A percentile compares a stretch with the other conserved stretches of the same genome.
Conservation (phyloP, 2,797 vertebrate genomes). For the Sebastiscus tertius region DNA sequence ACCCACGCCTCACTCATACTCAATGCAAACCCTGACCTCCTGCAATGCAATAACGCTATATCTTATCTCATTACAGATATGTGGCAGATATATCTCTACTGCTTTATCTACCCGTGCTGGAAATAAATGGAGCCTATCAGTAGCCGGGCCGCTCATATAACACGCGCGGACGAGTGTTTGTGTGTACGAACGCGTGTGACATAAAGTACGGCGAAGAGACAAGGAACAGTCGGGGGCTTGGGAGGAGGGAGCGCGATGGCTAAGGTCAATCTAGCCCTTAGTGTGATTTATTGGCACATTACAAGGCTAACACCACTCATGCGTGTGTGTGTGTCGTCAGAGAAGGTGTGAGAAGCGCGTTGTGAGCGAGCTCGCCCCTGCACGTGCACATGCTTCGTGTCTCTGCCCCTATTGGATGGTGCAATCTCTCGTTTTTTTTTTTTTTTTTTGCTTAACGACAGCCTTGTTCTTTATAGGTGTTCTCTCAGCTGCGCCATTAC, state of each 20-base stretch:
- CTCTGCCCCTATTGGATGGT: slow-evolving; percentile 28
- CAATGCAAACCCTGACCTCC: slow-evolving; percentile 31
- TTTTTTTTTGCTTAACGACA: slow-evolving; percentile 46
- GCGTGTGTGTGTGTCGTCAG: not conserved
- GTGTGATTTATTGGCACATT: slow-evolving; percentile 75
- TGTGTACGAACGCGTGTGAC: slow-evolving; percentile 13
- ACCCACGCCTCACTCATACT: not conserved
- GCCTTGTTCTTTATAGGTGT: slow-evolving; percentile 73
- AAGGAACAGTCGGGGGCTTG: slow-evolving; percentile 32
- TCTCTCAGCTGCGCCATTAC: slow-evolving; percentile 67
- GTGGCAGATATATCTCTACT: slow-evolving; percentile 6
- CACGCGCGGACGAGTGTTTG: not conserved
- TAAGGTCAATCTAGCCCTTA: slow-evolving; percentile 68
- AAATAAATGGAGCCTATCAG: slow-evolving; percentile 60
- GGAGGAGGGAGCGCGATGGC: slow-evolving; percentile 39
- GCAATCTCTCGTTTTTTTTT: slow-evolving; percentile 18
- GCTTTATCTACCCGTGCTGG: not conserved
- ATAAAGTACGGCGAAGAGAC: slow-evolving; percentile 60
- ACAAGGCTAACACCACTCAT: slow-evolving; percentile 39
- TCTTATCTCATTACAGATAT: slow-evolving; percentile 34
- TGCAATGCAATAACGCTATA: not conserved
- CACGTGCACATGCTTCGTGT: slow-evolving; percentile 7
- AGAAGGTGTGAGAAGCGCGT: not conserved
- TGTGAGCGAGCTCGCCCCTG: not conserved
- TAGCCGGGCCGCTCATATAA: not conserved